phyloP scores from a whole-genome alignment of 2,888 invertebrate genomes.

The Apomyelois bistriatella region DNA sequence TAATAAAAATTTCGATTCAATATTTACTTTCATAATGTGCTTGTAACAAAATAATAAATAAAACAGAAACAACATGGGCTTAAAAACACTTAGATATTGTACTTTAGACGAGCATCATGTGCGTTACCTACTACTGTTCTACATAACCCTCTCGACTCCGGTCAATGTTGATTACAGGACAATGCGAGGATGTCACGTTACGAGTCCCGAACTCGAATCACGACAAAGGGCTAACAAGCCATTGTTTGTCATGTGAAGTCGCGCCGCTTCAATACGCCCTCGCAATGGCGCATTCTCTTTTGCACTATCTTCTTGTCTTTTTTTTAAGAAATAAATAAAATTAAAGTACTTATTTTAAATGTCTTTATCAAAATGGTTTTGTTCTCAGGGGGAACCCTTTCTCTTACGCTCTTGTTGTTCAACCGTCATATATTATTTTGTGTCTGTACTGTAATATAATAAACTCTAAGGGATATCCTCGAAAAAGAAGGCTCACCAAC shows the following conservation, averaged over 20 bases:
- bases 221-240: conserved; percentile 70
- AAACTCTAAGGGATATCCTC: too few relatives aligned
- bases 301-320: background rate
- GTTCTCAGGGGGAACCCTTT: too few relatives aligned
- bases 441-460: too few relatives aligned
- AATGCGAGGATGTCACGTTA: conserved; percentile 67
- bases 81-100: too few relatives aligned
- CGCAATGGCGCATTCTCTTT: background rate
- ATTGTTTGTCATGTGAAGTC: conserved; percentile 60
- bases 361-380: too few relatives aligned
- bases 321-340: background rate
- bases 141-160: conserved; percentile 36
- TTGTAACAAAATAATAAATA: too few relatives aligned
- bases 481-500: too few relatives aligned
- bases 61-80: too few relatives aligned
- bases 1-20: too few relatives aligned
- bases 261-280: conserved; percentile 26
- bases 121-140: background rate
- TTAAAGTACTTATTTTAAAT: background rate
- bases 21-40: too few relatives aligned
- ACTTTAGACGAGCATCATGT: background rate
- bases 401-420: too few relatives aligned
- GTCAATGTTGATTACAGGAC: conserved; percentile 63
- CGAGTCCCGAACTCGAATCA: conserved; percentile 51
- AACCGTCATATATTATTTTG: too few relatives aligned